These are phyloP conservation scores for Bombus terrestris DNA, from an alignment of 1,140 invertebrate species.

Conservation along the genomic window DNA sequence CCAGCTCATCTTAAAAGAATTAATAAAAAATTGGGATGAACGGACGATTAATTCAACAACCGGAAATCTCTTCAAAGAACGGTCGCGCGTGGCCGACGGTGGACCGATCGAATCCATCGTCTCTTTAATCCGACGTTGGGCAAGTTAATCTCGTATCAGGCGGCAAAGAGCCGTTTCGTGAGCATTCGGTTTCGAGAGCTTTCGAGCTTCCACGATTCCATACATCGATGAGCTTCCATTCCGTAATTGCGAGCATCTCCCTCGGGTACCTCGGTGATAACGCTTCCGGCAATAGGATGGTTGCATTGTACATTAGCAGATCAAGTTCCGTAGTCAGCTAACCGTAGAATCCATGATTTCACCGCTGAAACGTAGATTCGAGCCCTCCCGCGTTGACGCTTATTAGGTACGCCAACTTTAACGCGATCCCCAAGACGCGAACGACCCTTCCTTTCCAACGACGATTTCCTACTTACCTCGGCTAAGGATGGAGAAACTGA, in stretches of 20 bases:
- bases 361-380: slow-evolving; percentile 48
- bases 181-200: slow-evolving; percentile 33
- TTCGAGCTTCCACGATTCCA: slow-evolving; percentile 51
- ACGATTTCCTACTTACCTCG: neutral
- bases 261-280: slow-evolving; percentile 56
- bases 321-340: slow-evolving; percentile 51
- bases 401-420: slow-evolving; percentile 36
- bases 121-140: slow-evolving; percentile 26
- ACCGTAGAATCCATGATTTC: slow-evolving; percentile 42
- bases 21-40: neutral
- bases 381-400: slow-evolving; percentile 28
- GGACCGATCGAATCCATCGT: slow-evolving; percentile 7
- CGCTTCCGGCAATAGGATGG: slow-evolving; percentile 51
- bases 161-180: slow-evolving; percentile 37
- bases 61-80: neutral
- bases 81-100: neutral
- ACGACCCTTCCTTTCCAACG: neutral
- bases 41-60: too few relatives aligned
- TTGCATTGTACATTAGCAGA: slow-evolving; percentile 61
- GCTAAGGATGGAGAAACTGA: neutral
- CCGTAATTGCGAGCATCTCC: slow-evolving; percentile 64
- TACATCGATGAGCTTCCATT: slow-evolving; percentile 60
- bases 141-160: slow-evolving; percentile 45
- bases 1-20: too few relatives aligned
- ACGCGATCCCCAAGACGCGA: neutral